Base-by-base conservation (phyloP, 2,797 vertebrate species). In the Heteromormyrus szaboi region DNA sequence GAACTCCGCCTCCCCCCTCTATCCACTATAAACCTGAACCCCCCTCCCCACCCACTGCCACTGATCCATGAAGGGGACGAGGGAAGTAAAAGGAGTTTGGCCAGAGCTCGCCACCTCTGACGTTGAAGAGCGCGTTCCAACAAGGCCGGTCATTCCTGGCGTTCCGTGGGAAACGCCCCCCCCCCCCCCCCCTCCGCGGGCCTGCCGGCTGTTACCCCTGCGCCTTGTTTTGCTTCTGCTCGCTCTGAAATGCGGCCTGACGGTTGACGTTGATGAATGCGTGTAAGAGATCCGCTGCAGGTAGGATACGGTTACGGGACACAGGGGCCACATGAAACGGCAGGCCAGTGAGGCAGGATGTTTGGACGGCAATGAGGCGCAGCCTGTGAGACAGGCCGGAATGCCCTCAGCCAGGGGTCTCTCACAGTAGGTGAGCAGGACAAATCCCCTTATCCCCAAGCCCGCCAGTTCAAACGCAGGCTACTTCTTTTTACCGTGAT, bases 211-310 rank as follows among this genome's bases (percentile, higher is more conserved):
- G 83, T 85, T 85, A 86, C 51, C 68, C 62, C 54, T 68, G 90
- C 93, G 92, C 92, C 94, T 90, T 92, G 89, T 93, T 94, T 91
- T 88, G 44, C 90, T 92, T 91, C 89, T 90, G 92, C 90, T 88
- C 87, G 50, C 91, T 92, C 92, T 91, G 90, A 94, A 94, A 93
- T 90, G 92, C 88, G 91, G 90, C 93, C 92, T 92, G 94, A 95
- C 87, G 94, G 93, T 93, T 96, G 96, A 96, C 95, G 87, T 95
- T 97, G 96, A 97, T 96, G 95, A 96, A 97, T 96, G 96, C 93
- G 93, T 95, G 96, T 96, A 96, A 97, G 94, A 91, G 94, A 96
- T 95, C 95, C 88, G 93, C 95, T 97, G 96, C 96, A 96, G 95
- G 96, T 96, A 96, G 95, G 95, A 95, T 97, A 95, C 85, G 93